These are phyloP conservation scores for Auanema sp. DNA, from an alignment of 2,888 invertebrate genomes.

Conservation along the genomic window DNA sequence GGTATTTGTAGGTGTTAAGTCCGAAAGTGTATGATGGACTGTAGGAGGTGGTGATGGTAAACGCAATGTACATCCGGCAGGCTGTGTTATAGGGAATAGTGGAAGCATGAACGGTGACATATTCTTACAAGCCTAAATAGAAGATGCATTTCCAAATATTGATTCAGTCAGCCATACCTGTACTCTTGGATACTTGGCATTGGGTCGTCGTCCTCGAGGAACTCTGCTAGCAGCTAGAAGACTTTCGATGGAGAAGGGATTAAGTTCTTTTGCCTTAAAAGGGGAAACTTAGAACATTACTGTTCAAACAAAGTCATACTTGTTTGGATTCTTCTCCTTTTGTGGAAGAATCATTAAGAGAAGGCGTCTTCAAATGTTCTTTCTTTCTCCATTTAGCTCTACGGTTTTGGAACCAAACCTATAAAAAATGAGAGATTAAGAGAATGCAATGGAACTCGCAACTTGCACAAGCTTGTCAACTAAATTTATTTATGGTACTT, in stretches of 20 bases:
- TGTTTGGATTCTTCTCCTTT: constrained; percentile 3
- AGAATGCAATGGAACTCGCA: background rate
- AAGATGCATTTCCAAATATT: background rate
- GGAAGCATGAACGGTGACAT: constrained; percentile 66
- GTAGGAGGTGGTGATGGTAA: constrained; percentile 20
- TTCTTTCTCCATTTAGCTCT: constrained; percentile 98
- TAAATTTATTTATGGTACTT: background rate
- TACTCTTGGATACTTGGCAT: constrained; percentile 68
- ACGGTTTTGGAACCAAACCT: constrained; percentile 99
- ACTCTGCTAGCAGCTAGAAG: constrained; percentile 67
- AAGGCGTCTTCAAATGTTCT: constrained; percentile 71
- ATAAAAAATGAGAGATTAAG: constrained; percentile 55
- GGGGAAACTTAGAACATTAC: background rate
- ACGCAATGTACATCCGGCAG: constrained; percentile 65
- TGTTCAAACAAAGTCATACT: constrained; percentile 1
- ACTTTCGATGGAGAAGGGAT: constrained; percentile 67
- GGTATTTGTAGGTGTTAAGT: too few relatives aligned
- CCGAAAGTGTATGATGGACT: background rate
- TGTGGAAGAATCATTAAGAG: too few relatives aligned
- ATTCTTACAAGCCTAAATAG: constrained; percentile 67
- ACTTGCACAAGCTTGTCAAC: background rate
- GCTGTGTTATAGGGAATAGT: constrained; percentile 68
- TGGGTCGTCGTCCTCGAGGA: constrained; percentile 67
- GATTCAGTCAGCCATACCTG: constrained; percentile 52
- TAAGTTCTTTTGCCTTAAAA: constrained; percentile 23